These are phyloP conservation scores for Bhutanitis thaidina DNA, from an alignment of 2,888 invertebrate genomes.

Conservation along the genomic window DNA sequence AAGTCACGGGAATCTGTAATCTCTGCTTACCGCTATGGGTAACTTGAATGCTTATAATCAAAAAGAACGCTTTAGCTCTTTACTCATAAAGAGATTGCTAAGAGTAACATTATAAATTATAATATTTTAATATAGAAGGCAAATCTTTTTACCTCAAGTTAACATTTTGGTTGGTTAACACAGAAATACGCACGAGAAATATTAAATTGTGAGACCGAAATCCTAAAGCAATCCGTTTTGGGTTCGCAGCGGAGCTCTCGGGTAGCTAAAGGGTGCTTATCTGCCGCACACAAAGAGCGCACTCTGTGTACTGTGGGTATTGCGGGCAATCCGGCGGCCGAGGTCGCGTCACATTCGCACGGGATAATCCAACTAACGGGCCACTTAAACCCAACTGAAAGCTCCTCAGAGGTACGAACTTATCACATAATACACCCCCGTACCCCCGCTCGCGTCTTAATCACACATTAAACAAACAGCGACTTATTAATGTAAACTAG, in stretches of 20 bases:
- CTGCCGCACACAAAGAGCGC: conserved; percentile 16
- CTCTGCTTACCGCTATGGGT: no score
- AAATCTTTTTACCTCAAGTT: no score
- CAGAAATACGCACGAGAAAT: background rate
- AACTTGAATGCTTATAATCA: no score
- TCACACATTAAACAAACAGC: conserved; percentile 29
- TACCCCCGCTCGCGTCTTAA: conserved; percentile 26
- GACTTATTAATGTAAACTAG: conserved; percentile 21
- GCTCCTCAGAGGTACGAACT: conserved; percentile 25
- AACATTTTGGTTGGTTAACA: background rate
- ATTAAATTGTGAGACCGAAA: conserved; percentile 25
- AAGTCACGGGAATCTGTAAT: no score
- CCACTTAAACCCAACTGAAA: conserved; percentile 21
- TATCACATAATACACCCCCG: conserved; percentile 38
- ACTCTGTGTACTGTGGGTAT: conserved; percentile 8
- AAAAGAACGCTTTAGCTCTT: no score
- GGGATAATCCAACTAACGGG: conserved; percentile 21
- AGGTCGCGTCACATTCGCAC: conserved; percentile 19
- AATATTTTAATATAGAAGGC: no score
- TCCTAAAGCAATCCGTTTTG: conserved; percentile 21
- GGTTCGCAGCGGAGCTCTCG: conserved; percentile 23
- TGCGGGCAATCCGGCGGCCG: conserved; percentile 15
- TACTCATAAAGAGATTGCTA: no score
- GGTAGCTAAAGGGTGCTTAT: conserved; percentile 21
- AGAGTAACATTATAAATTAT: no score